Base-by-base conservation (phyloP, 2,888 invertebrate genomes). In the Brachyopa scutellaris region DNA sequence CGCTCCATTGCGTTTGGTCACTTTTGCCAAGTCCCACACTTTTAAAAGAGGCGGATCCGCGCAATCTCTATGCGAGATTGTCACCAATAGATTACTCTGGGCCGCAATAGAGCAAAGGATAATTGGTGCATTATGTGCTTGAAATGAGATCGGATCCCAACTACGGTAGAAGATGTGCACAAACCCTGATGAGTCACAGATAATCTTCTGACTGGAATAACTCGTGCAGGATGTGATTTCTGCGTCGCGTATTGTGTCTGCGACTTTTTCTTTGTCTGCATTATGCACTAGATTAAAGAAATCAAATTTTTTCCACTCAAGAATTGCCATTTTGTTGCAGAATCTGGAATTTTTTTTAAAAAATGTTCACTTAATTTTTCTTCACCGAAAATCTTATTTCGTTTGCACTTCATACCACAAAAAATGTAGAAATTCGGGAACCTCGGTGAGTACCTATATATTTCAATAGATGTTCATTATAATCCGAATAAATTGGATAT, bases 301-400 rank as follows among this genome's bases (percentile, higher is more conserved):
- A 87, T 96, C 95, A 88, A 99, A 97, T 86, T 95, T 94, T 86
- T 97, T 93, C 97, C 97, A 97, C 95, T 97, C 92, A 76, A 94
- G 93, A 0, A 87, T 86, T 61, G 87, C 87, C 87, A 87, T 87
- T 76, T 40, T 79, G 9, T 7, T 5, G n/a, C 2, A 11, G 26
- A 17, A 57, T 62, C 53, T 69, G 45, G 4, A 69, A 55, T 51
- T n/a, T n/a, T n/a, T 47, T 51, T n/a, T n/a, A 19, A 0, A 13
- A 61, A 17, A 15, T 21, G 2, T 29, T 31, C n/a, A n/a, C n/a
- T n/a, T n/a, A n/a, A n/a, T n/a, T n/a, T n/a, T n/a, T n/a, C n/a
- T n/a, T n/a, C n/a, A n/a, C n/a, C n/a, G n/a, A n/a, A n/a, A n/a
- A n/a, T n/a, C n/a, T n/a, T n/a, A n/a, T n/a, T n/a, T n/a, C n/a